These are phyloP conservation scores for Araneus ventricosus DNA, from an alignment of 1,140 invertebrate species.

Conservation along the genomic window DNA sequence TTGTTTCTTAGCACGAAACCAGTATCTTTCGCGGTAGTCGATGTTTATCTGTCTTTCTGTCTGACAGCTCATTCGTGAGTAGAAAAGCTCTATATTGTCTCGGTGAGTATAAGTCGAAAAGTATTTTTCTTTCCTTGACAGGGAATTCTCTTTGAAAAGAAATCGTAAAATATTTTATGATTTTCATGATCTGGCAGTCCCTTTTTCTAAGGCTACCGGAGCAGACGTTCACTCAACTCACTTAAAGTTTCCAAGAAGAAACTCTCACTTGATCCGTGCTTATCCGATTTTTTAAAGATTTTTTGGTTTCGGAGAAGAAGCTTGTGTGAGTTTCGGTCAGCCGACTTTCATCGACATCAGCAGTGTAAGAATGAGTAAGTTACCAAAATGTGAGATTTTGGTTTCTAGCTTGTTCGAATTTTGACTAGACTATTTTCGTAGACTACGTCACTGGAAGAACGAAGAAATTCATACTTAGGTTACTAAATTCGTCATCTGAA, in stretches of 20 bases:
- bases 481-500: no score
- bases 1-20: neutral
- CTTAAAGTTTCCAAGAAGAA: neutral
- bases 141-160: neutral
- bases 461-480: no score
- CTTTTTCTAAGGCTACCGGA: neutral
- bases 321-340: no score
- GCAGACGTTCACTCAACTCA: neutral
- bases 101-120: neutral
- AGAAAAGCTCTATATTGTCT: neutral
- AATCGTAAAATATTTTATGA: conserved; percentile 28
- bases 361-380: no score
- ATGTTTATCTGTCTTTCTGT: conserved; percentile 5
- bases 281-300: no score
- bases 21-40: conserved; percentile 3
- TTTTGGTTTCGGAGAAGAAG: no score
- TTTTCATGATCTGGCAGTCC: neutral
- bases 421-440: no score
- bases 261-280: no score
- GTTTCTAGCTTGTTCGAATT: no score
- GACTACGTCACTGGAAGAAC: no score
- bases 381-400: no score
- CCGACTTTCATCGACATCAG: no score
- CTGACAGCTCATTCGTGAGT: neutral
- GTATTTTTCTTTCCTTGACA: neutral